A percentile compares a stretch with the other conserved stretches of the same genome.
These are phyloP conservation scores for Orientallactaga sibirica DNA, from an alignment of 2,797 vertebrate genomes.

Conservation along the genomic window DNA sequence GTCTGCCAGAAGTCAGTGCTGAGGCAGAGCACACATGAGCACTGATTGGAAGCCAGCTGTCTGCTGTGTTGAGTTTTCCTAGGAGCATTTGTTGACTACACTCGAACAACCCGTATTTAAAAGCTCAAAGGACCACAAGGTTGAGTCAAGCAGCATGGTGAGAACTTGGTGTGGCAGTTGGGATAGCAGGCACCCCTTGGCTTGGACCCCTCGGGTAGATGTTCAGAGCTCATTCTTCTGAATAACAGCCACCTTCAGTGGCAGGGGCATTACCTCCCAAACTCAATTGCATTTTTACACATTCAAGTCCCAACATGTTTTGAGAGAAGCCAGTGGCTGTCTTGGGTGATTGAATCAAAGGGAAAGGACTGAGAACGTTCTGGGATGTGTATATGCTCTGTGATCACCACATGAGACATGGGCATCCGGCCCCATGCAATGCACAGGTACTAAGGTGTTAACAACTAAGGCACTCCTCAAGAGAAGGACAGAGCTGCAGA, in stretches of 20 bases:
- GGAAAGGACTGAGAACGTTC: neutral
- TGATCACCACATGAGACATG: neutral
- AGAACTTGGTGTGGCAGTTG: neutral
- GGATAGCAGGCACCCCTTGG: accelerated
- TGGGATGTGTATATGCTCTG: neutral
- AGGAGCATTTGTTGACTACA: neutral
- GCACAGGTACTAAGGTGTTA: neutral
- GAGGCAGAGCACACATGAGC: neutral
- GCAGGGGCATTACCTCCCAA: neutral
- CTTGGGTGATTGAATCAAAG: neutral
- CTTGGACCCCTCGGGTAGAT: neutral
- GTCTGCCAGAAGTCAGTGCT: constrained; percentile 61
- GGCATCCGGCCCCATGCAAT: neutral
- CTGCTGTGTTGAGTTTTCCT: neutral
- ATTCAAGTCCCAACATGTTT: neutral
- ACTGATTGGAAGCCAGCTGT: neutral
- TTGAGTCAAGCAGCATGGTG: neutral
- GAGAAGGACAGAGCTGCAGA: neutral
- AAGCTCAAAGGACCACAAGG: neutral
- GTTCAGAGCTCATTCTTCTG: neutral
- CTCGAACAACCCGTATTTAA: neutral
- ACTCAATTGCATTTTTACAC: neutral
- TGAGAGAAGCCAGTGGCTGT: neutral
- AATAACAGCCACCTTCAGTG: neutral
- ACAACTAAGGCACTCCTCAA: neutral